phyloP scores from a whole-genome alignment of 2,888 invertebrate species.

The Cenopis cana region DNA sequence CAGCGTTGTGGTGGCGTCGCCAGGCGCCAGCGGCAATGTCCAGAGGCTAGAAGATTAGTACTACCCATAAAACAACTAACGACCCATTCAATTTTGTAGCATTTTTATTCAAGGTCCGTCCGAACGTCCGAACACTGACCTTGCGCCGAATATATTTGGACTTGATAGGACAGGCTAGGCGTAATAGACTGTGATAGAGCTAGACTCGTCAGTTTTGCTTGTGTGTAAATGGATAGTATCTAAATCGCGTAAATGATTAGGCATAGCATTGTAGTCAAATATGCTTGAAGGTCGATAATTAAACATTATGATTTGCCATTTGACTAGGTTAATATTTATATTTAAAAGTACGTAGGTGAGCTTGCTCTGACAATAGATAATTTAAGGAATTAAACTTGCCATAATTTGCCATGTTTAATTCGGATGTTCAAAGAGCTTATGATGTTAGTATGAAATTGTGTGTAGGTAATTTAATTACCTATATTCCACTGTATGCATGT shows the following conservation, averaged over 20 bases:
- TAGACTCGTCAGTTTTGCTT: constrained; percentile 47
- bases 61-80: constrained; percentile 27
- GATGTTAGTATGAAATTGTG: constrained; percentile 2
- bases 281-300: constrained; percentile 48
- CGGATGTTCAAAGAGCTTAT: constrained; percentile 47
- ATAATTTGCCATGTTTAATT: constrained; percentile 81
- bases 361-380: constrained; percentile 40
- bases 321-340: constrained; percentile 47
- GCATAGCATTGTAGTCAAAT: constrained; percentile 37
- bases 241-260: constrained; percentile 46
- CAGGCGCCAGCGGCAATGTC: constrained; percentile 76
- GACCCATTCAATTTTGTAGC: constrained; percentile 47
- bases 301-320: constrained; percentile 56
- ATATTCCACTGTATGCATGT: constrained; percentile 9
- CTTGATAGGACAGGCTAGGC: constrained; percentile 45
- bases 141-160: constrained; percentile 46
- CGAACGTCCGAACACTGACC: constrained; percentile 42
- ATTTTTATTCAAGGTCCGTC: constrained; percentile 43
- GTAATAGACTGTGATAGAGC: constrained; percentile 67
- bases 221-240: constrained; percentile 25
- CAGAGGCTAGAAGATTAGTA: constrained; percentile 66
- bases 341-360: constrained; percentile 2
- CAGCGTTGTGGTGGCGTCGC: constrained; percentile 70
- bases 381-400: constrained; percentile 79
- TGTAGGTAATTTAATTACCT: not conserved